phyloP scores from a whole-genome alignment of 1,140 invertebrate species.

The Pseudobourletiella spinata region DNA sequence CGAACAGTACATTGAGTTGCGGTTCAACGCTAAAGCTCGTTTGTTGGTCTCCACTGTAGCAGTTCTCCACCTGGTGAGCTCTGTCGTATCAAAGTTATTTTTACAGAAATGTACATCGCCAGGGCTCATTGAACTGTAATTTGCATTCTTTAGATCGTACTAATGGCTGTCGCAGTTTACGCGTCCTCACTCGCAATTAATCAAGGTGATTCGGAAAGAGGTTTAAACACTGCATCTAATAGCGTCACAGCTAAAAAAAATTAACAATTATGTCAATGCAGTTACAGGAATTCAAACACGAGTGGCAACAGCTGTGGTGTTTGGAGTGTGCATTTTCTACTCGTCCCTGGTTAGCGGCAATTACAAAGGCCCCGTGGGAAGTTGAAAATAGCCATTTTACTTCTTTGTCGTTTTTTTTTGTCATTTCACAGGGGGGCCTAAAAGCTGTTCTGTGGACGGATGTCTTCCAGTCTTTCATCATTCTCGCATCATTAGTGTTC shows the following conservation, averaged over 20 bases:
- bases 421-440: constrained; percentile 14
- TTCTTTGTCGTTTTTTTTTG: no score
- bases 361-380: no score
- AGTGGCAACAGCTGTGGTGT: constrained; percentile 11
- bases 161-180: constrained; percentile 81
- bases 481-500: constrained; percentile 45
- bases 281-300: constrained; percentile 16
- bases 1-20: background rate
- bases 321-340: constrained; percentile 67
- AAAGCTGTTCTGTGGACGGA: constrained; percentile 44
- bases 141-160: no score
- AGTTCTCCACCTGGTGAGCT: background rate
- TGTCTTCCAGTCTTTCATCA: constrained; percentile 46
- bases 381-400: no score
- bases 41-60: background rate
- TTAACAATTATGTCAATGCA: background rate
- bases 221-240: background rate
- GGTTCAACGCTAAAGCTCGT: background rate
- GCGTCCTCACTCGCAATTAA: constrained; percentile 82
- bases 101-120: no score
- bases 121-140: no score
- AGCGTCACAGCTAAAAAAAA: background rate
- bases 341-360: no score
- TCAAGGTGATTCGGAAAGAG: constrained; percentile 58
- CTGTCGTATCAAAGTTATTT: no score